A percentile compares a stretch with the other conserved stretches of the same genome.
Conservation (phyloP, 2,888 invertebrate species). For the Hedychridium roseum region DNA sequence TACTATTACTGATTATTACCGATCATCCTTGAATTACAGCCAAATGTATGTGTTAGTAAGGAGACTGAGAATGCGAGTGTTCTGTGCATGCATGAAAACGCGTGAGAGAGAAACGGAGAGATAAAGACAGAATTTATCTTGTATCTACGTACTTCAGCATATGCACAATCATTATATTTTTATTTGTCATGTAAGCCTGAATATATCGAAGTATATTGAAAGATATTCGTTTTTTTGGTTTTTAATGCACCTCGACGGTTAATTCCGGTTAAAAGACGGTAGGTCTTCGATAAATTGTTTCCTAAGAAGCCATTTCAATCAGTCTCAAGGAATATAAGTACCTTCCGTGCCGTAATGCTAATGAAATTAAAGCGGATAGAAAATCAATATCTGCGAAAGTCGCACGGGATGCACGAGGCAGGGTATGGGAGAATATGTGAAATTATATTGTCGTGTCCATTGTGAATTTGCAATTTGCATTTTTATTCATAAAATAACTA, state of each 20-base stretch:
- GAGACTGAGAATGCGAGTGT: constrained; percentile 32
- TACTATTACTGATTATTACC: constrained; percentile 17
- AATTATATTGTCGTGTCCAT: too few relatives aligned
- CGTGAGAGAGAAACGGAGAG: constrained; percentile 8
- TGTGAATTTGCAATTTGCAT: constrained; percentile 26
- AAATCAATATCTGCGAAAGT: too few relatives aligned
- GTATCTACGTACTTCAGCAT: constrained; percentile 34
- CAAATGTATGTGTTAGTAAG: constrained; percentile 22
- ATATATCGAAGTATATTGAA: constrained; percentile 11
- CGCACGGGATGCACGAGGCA: too few relatives aligned
- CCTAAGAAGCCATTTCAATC: too few relatives aligned
- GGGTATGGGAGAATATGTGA: too few relatives aligned
- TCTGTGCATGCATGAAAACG: constrained; percentile 6
- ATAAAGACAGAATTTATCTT: constrained; percentile 27
- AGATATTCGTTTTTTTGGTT: too few relatives aligned
- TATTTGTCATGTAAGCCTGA: constrained; percentile 13
- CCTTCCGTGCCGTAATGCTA: too few relatives aligned
- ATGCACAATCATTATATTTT: constrained; percentile 44
- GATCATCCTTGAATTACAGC: constrained; percentile 23
- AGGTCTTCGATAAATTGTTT: too few relatives aligned
- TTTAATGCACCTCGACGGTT: too few relatives aligned
- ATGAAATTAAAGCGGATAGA: too few relatives aligned
- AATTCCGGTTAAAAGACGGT: too few relatives aligned
- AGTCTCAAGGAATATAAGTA: too few relatives aligned
- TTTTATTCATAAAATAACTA: constrained; percentile 54